Conservation (phyloP, 2,888 invertebrate genomes). For the Agonopterix subpropinquella region DNA sequence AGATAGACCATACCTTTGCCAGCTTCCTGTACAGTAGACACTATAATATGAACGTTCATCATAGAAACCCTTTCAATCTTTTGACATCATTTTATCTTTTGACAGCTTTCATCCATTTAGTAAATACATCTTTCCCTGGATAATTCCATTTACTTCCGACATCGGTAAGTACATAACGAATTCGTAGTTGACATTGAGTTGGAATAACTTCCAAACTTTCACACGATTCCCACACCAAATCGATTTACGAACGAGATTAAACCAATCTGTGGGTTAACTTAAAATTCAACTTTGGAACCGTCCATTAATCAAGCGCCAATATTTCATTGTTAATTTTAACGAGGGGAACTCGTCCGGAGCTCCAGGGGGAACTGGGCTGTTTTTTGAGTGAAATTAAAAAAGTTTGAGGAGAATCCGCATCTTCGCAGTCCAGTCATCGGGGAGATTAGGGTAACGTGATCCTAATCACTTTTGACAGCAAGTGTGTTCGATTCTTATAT, state of each 20-base stretch:
- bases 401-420: constrained; percentile 29
- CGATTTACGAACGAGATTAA: constrained; percentile 5
- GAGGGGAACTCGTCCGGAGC: constrained; percentile 22
- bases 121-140: not conserved
- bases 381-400: constrained; percentile 63
- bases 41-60: too few relatives aligned
- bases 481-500: not conserved
- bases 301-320: constrained; percentile 49
- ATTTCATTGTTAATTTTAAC: constrained; percentile 56
- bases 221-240: not conserved
- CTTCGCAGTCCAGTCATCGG: not conserved
- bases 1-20: too few relatives aligned
- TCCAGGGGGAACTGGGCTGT: constrained; percentile 26
- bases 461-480: not conserved
- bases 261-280: constrained; percentile 12
- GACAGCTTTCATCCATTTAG: too few relatives aligned
- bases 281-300: constrained; percentile 22
- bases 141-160: too few relatives aligned
- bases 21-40: too few relatives aligned
- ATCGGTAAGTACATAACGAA: too few relatives aligned
- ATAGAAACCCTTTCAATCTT: too few relatives aligned
- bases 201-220: not conserved
- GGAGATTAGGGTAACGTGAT: not conserved
- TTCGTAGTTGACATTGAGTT: too few relatives aligned
- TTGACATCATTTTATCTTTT: too few relatives aligned